phyloP scores from a whole-genome alignment of 2,888 invertebrate species.

The Achlya flavicornis region DNA sequence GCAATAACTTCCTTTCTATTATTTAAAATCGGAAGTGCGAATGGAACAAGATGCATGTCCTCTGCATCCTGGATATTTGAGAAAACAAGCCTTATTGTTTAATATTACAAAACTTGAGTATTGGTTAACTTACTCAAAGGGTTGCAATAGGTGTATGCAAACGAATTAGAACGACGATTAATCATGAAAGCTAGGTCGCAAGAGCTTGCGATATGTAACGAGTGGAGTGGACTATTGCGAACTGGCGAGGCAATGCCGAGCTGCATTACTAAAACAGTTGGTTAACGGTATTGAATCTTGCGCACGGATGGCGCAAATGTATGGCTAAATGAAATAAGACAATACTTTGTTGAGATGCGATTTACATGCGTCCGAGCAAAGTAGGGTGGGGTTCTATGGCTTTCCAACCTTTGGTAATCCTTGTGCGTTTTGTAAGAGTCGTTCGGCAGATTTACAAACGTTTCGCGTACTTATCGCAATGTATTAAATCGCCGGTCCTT shows the following conservation, averaged over 20 bases:
- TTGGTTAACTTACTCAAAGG: conserved; percentile 34
- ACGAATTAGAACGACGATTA: conserved; percentile 62
- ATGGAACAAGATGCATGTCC: conserved; percentile 57
- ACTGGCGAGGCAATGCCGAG: conserved; percentile 59
- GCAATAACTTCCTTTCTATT: conserved; percentile 77
- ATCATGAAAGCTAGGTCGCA: conserved; percentile 74
- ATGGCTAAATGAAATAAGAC: conserved; percentile 62
- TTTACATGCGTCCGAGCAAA: conserved; percentile 56
- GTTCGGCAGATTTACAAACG: conserved; percentile 63
- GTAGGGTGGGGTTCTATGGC: conserved; percentile 32
- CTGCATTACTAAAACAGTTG: conserved; percentile 70
- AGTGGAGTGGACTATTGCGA: conserved; percentile 63
- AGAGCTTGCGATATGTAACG: conserved; percentile 80
- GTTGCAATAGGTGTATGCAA: conserved; percentile 40
- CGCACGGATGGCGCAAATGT: conserved; percentile 60
- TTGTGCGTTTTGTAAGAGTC: conserved; percentile 62
- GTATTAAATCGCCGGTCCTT: conserved; percentile 64
- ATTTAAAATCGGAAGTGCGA: conserved; percentile 71
- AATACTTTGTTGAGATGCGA: conserved; percentile 50
- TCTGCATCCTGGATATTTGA: conserved; percentile 15
- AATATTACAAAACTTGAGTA: not conserved
- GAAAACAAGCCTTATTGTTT: conserved; percentile 21
- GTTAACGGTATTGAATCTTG: conserved; percentile 72
- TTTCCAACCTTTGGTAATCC: conserved; percentile 56
- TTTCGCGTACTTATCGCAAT: conserved; percentile 57